phyloP scores from a whole-genome alignment of 2,797 vertebrate genomes.

The Esox masquinongy region DNA sequence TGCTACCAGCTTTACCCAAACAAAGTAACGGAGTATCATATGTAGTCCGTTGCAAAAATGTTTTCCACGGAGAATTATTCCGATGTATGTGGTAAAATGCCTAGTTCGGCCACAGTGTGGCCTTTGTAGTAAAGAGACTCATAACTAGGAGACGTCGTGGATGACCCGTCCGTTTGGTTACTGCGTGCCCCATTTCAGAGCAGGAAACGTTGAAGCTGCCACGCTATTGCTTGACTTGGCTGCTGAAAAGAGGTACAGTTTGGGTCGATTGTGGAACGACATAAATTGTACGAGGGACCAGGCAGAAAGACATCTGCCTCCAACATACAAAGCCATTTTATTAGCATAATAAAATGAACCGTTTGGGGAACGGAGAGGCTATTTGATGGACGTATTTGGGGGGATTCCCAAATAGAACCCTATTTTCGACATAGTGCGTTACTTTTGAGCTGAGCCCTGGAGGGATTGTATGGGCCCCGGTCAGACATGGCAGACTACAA shows the following conservation, averaged over 20 bases:
- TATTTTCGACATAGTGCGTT: not conserved
- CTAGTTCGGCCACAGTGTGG: no score
- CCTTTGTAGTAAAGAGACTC: not conserved
- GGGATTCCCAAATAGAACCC: not conserved
- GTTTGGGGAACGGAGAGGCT: not conserved
- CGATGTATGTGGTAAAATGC: no score
- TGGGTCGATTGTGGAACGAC: no score
- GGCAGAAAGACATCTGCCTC: not conserved
- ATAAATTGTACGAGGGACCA: no score
- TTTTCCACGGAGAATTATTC: no score
- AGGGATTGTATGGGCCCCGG: not conserved
- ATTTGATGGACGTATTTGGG: not conserved
- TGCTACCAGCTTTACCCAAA: no score
- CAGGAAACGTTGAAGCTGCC: no score
- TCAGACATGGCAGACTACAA: not conserved
- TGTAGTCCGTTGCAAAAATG: no score
- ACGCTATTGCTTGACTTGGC: no score
- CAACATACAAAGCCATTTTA: not conserved
- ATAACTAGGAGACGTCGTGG: not conserved
- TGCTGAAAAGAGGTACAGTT: no score
- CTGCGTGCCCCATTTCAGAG: not conserved
- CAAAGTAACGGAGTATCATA: no score
- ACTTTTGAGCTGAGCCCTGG: no score
- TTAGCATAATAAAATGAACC: not conserved
- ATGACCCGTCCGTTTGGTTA: not conserved